Percentiles rank a stretch among this genome's conserved stretches.
phyloP scores from a whole-genome alignment of 2,797 vertebrate genomes.

The Gobionotothen gibberifrons region DNA sequence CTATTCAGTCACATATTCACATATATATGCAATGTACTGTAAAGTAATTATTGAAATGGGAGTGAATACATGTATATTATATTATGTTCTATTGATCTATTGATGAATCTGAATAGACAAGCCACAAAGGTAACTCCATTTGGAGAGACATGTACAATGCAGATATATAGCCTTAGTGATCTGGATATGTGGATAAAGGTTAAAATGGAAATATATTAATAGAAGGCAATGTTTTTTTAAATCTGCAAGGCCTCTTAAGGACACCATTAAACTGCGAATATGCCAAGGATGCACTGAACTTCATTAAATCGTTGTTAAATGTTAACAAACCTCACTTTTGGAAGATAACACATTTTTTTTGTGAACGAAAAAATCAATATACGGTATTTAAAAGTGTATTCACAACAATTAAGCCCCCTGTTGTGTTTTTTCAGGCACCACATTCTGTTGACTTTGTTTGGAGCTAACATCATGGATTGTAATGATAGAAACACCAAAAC shows the following conservation, averaged over 20 bases:
- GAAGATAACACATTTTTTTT: conserved; percentile 1
- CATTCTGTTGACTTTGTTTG: neutral
- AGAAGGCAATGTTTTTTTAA: neutral
- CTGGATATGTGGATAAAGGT: neutral
- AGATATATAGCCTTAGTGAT: neutral
- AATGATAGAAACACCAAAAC: neutral
- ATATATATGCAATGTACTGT: neutral
- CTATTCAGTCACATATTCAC: neutral
- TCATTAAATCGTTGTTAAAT: conserved; percentile 9
- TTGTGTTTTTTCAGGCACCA: conserved; percentile 6
- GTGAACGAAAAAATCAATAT: conserved; percentile 20
- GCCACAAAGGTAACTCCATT: neutral
- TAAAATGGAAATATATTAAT: neutral
- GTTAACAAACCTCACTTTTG: conserved; percentile 9
- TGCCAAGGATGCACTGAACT: neutral
- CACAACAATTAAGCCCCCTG: neutral
- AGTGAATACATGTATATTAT: neutral
- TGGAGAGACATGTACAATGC: neutral
- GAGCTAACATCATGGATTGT: conserved; percentile 3
- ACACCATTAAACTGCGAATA: neutral
- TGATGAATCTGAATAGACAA: neutral
- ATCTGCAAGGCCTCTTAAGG: neutral
- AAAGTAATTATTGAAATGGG: conserved; percentile 2
- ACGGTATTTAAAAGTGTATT: conserved; percentile 10
- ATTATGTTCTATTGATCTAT: neutral